A percentile compares a stretch with the other conserved stretches of the same genome.
Evolutionary conservation across 2,888 invertebrate genomes (phyloP).

Genomic region (Spilosoma lubricipeda): DNA sequence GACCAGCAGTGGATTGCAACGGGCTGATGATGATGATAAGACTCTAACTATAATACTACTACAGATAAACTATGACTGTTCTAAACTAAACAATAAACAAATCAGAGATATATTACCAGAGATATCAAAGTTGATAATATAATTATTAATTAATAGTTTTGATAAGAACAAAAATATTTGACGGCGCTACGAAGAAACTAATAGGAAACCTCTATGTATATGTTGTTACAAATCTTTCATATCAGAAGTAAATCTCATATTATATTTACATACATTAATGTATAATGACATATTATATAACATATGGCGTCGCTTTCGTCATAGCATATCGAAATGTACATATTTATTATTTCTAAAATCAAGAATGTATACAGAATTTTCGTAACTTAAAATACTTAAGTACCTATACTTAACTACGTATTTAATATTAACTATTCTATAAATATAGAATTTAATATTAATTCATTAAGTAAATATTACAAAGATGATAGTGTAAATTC

Average conservation of each 20-base stretch:
- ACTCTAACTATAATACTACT: background rate
- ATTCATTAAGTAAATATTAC: background rate
- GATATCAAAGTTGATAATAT: background rate
- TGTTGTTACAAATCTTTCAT: background rate
- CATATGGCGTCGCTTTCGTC: background rate
- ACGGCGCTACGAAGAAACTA: background rate
- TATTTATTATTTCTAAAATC: background rate
- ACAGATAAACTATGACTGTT: background rate
- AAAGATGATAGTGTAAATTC: background rate
- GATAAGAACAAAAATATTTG: background rate
- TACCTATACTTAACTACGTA: background rate
- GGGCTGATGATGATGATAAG: too few relatives aligned
- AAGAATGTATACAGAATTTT: background rate
- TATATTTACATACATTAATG: background rate
- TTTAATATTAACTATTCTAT: background rate
- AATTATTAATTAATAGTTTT: too few relatives aligned
- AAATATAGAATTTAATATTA: background rate
- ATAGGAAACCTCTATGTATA: background rate
- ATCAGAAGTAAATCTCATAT: constrained; percentile 1
- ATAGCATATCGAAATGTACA: background rate
- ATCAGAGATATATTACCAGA: background rate
- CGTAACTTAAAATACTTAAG: background rate
- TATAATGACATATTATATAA: background rate
- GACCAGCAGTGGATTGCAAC: too few relatives aligned
- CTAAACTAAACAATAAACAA: background rate